Percentiles rank a stretch among this genome's conserved stretches.
phyloP scores from a whole-genome alignment of 2,888 invertebrate species.

The Netelia virgata region DNA sequence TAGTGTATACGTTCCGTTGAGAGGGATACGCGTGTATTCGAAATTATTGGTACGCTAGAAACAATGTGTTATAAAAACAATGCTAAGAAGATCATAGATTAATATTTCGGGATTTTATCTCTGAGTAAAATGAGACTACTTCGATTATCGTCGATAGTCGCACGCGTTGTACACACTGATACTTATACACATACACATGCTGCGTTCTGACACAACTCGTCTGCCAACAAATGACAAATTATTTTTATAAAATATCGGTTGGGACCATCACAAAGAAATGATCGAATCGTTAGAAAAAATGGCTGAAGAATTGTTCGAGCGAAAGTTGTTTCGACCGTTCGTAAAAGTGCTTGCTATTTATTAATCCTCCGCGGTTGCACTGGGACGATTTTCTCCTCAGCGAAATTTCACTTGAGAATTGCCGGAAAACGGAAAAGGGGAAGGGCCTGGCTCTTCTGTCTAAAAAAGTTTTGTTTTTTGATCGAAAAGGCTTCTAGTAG shows the following conservation, averaged over 20 bases:
- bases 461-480: too few species aligned
- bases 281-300: background rate
- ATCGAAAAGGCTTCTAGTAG: too few species aligned
- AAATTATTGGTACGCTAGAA: background rate
- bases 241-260: constrained; percentile 57
- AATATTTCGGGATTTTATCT: constrained; percentile 25
- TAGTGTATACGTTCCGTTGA: background rate
- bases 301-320: too few species aligned
- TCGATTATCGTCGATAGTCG: background rate
- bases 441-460: too few species aligned
- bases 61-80: constrained; percentile 9
- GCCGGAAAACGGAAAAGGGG: too few species aligned
- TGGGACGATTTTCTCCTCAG: too few species aligned
- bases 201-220: background rate
- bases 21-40: background rate
- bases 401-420: too few species aligned
- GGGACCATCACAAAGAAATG: constrained; percentile 40
- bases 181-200: constrained; percentile 31
- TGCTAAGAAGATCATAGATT: constrained; percentile 20
- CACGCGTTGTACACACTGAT: background rate
- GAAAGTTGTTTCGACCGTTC: background rate
- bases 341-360: background rate
- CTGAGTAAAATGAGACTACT: constrained; percentile 3
- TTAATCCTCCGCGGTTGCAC: background rate
- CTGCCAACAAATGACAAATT: constrained; percentile 33